These are phyloP conservation scores for Cotesia glomerata DNA, from an alignment of 1,140 invertebrate genomes.

Conservation along the genomic window DNA sequence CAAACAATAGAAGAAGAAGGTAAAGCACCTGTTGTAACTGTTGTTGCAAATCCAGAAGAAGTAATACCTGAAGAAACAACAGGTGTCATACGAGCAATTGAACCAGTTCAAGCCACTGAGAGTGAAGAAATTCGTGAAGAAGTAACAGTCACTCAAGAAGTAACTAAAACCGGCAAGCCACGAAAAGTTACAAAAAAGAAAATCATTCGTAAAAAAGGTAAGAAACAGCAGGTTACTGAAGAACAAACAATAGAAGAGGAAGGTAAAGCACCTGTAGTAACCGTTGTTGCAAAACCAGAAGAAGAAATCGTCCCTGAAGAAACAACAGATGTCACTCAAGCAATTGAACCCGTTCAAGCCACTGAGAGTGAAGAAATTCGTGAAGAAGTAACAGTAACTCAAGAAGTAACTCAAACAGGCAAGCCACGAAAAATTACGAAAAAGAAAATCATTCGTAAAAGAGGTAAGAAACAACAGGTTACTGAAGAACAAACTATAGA, in stretches of 20 bases:
- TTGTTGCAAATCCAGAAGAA: constrained; percentile 18
- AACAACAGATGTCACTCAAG: constrained; percentile 2
- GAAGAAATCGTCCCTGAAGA: constrained; percentile 35
- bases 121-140: too few relatives aligned
- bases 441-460: constrained; percentile 37
- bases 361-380: constrained; percentile 7
- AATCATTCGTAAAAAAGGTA: constrained; percentile 44
- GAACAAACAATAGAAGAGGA: too few relatives aligned
- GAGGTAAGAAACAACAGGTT: constrained; percentile 40
- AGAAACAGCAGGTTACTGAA: constrained; percentile 55
- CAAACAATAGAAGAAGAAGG: constrained; percentile 56
- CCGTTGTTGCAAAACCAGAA: constrained; percentile 36
- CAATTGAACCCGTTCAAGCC: constrained; percentile 8
- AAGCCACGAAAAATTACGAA: constrained; percentile 34
- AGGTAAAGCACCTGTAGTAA: constrained; percentile 42
- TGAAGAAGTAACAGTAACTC: constrained; percentile 26
- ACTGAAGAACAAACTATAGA: constrained; percentile 29
- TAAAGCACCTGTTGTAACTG: background rate
- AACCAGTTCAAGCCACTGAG: too few relatives aligned
- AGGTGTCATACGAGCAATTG: too few relatives aligned
- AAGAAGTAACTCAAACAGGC: constrained; percentile 26
- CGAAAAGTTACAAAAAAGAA: constrained; percentile 24
- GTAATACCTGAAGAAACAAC: too few relatives aligned
- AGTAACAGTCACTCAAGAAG: too few relatives aligned
- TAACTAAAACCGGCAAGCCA: too few relatives aligned